Conservation (phyloP, 1,140 invertebrate species). For the Eupeodes corollae region DNA sequence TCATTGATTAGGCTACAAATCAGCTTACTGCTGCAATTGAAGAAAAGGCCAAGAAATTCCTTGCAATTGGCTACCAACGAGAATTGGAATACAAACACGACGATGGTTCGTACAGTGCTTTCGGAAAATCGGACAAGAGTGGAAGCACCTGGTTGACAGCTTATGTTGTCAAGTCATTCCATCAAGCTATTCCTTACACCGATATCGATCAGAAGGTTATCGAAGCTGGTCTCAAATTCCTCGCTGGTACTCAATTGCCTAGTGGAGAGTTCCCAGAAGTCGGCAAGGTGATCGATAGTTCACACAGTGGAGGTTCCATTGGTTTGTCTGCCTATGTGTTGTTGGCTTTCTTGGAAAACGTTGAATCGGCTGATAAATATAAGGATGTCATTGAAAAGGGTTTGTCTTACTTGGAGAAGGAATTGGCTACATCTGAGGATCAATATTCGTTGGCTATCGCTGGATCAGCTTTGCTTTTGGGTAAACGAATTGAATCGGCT, state of each 20-base stretch:
- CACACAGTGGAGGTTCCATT: constrained; percentile 60
- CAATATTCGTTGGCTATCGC: constrained; percentile 66
- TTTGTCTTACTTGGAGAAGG: constrained; percentile 41
- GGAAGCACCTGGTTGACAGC: constrained; percentile 91
- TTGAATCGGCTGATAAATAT: constrained; percentile 15
- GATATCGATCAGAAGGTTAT: constrained; percentile 65
- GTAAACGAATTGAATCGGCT: constrained; percentile 44
- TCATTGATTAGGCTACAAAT: constrained; percentile 1
- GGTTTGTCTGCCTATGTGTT: constrained; percentile 70
- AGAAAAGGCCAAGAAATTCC: constrained; percentile 57
- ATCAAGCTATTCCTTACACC: constrained; percentile 68
- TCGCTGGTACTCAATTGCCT: constrained; percentile 56
- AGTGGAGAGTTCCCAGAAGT: constrained; percentile 73
- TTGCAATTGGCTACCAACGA: constrained; percentile 84
- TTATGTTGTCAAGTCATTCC: constrained; percentile 77
- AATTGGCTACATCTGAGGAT: constrained; percentile 56
- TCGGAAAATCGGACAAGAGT: constrained; percentile 62
- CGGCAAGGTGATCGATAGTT: constrained; percentile 58
- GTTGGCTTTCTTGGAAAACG: constrained; percentile 63
- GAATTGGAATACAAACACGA: constrained; percentile 78
- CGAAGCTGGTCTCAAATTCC: constrained; percentile 62
- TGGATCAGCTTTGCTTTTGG: constrained; percentile 65
- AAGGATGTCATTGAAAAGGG: constrained; percentile 27
- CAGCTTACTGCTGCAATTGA: constrained; percentile 42
- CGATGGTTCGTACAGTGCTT: constrained; percentile 93